These are phyloP conservation scores for Araneus ventricosus DNA, from an alignment of 1,140 invertebrate species.

Conservation along the genomic window DNA sequence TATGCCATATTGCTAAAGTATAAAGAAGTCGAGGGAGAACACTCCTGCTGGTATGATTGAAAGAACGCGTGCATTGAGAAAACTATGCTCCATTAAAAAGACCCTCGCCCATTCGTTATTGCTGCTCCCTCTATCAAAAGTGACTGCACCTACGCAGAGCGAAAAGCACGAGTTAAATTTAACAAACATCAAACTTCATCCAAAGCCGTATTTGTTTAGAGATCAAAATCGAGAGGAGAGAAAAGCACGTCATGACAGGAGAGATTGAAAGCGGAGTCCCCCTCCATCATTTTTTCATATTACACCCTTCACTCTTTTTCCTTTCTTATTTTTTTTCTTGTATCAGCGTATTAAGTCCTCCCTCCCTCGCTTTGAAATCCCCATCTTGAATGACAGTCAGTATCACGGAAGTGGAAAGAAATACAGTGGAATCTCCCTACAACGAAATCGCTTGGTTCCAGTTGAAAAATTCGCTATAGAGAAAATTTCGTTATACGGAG, in stretches of 20 bases:
- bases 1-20: too few species aligned
- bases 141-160: not conserved
- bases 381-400: slow-evolving; percentile 53
- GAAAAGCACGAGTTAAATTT: not conserved
- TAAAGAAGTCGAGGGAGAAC: too few species aligned
- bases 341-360: not conserved
- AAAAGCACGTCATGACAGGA: slow-evolving; percentile 41
- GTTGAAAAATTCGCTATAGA: too few species aligned
- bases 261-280: slow-evolving; percentile 41
- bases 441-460: too few species aligned
- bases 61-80: not conserved
- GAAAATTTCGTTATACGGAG: too few species aligned
- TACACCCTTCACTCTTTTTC: not conserved
- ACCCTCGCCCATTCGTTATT: not conserved
- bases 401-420: not conserved
- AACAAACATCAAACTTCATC: slow-evolving; percentile 23
- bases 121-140: not conserved
- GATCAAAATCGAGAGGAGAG: slow-evolving; percentile 13
- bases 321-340: not conserved
- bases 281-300: not conserved
- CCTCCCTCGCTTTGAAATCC: slow-evolving; percentile 4
- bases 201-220: slow-evolving; percentile 39
- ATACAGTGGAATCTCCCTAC: too few species aligned
- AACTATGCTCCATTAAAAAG: not conserved
- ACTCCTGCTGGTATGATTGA: too few species aligned